Conservation (phyloP, 2,888 invertebrate genomes). For the Mylabris sibirica region DNA sequence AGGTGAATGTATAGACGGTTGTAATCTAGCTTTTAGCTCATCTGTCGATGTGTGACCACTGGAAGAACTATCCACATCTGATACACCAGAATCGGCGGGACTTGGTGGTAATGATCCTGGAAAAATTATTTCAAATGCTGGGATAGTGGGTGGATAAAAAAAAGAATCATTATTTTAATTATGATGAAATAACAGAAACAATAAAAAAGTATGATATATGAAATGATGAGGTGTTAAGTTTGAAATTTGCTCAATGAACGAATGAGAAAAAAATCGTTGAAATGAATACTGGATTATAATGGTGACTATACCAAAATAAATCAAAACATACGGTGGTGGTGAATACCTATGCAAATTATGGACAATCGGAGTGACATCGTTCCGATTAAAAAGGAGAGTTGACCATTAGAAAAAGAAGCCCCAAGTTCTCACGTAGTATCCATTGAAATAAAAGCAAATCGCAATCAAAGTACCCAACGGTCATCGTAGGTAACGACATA, state of each 20-base stretch:
- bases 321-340: slow-evolving; percentile 59
- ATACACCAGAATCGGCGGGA: slow-evolving; percentile 96
- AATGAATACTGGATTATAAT: background rate
- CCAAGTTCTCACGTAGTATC: slow-evolving; percentile 58
- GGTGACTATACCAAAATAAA: slow-evolving; percentile 51
- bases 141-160: slow-evolving; percentile 10
- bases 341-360: slow-evolving; percentile 60
- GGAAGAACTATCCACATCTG: slow-evolving; percentile 95
- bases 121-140: slow-evolving; percentile 37
- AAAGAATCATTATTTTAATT: slow-evolving; percentile 1
- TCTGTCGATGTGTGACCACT: slow-evolving; percentile 76
- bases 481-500: slow-evolving; percentile 62
- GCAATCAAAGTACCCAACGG: slow-evolving; percentile 57
- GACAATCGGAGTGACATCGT: slow-evolving; percentile 53
- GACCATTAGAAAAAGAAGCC: slow-evolving; percentile 50
- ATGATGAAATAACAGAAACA: background rate
- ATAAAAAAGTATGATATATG: background rate
- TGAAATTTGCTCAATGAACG: slow-evolving; percentile 9
- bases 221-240: slow-evolving; percentile 9
- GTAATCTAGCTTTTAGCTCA: slow-evolving; percentile 87
- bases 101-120: slow-evolving; percentile 95
- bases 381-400: slow-evolving; percentile 39
- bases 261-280: slow-evolving; percentile 22
- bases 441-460: slow-evolving; percentile 53
- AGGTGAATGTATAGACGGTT: slow-evolving; percentile 65